phyloP scores from a whole-genome alignment of 2,888 invertebrate species.

The Conistra vaccinii region DNA sequence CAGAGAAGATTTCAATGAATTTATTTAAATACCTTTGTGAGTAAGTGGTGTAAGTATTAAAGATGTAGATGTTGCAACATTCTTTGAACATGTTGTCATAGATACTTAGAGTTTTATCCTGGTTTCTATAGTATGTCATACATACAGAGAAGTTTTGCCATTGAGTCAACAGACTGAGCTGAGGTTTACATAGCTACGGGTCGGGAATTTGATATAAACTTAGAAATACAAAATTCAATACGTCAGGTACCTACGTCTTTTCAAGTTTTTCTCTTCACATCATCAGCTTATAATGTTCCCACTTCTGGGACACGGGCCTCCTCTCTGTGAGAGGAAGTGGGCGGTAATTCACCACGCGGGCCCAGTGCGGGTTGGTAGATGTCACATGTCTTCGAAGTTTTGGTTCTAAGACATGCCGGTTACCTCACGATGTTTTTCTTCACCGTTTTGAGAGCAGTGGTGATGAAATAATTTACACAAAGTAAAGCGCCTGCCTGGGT shows the following conservation, averaged over 20 bases:
- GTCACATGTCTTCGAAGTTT: too few species aligned
- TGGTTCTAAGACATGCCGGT: too few species aligned
- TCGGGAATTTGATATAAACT: not conserved
- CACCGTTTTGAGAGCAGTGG: too few species aligned
- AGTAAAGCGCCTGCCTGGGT: too few species aligned
- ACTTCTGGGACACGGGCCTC: too few species aligned
- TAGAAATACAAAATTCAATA: not conserved
- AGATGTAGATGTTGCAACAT: conserved; percentile 15
- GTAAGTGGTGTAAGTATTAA: conserved; percentile 7
- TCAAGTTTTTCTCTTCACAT: not conserved
- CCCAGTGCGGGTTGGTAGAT: too few species aligned
- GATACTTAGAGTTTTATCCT: not conserved
- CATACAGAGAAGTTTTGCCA: not conserved
- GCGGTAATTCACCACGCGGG: too few species aligned
- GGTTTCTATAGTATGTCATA: not conserved
- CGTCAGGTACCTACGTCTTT: not conserved
- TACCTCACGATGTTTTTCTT: too few species aligned
- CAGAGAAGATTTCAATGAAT: conserved; percentile 47
- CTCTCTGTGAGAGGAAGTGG: too few species aligned
- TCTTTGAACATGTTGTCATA: conserved; percentile 28
- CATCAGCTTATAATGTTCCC: too few species aligned
- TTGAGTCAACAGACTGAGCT: not conserved
- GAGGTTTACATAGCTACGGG: not conserved
- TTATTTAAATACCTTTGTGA: conserved; percentile 38
- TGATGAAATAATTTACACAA: too few species aligned